Evolutionary conservation across 2,888 invertebrate genomes (phyloP).

Genomic region (Stegophylla sp.): DNA sequence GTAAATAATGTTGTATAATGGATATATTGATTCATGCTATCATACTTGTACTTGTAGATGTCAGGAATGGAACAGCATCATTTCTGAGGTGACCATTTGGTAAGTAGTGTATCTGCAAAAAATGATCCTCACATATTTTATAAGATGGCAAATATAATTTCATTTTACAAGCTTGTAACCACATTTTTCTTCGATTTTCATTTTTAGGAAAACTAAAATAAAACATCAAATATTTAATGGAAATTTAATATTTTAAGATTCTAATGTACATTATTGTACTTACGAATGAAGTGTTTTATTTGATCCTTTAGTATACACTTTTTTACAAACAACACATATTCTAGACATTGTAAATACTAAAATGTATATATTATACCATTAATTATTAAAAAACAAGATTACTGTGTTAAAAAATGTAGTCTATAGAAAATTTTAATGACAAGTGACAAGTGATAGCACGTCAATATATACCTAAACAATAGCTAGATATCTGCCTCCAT

Average conservation of each 20-base stretch:
- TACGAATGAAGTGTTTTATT: slow-evolving; percentile 11
- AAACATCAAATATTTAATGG: background rate
- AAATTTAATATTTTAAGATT: background rate
- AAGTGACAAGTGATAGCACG: no score
- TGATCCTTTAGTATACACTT: slow-evolving; percentile 2
- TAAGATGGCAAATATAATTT: slow-evolving; percentile 21
- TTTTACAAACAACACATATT: slow-evolving; percentile 13
- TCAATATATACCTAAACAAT: no score
- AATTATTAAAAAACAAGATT: no score
- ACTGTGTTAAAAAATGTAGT: no score
- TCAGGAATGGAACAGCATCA: slow-evolving; percentile 2
- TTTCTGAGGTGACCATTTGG: slow-evolving; percentile 1
- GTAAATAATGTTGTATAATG: background rate
- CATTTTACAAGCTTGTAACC: slow-evolving; percentile 27
- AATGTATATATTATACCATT: no score
- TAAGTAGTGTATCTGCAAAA: background rate
- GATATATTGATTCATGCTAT: background rate
- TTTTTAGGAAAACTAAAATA: slow-evolving; percentile 35
- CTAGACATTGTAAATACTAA: slow-evolving; percentile 9
- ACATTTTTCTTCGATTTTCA: background rate
- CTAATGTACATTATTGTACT: background rate
- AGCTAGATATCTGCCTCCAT: no score
- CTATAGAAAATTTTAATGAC: no score
- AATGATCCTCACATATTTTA: slow-evolving; percentile 16
- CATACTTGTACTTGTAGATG: background rate